These are phyloP conservation scores for Cactoblastis cactorum DNA, from an alignment of 2,888 invertebrate genomes.

Conservation along the genomic window DNA sequence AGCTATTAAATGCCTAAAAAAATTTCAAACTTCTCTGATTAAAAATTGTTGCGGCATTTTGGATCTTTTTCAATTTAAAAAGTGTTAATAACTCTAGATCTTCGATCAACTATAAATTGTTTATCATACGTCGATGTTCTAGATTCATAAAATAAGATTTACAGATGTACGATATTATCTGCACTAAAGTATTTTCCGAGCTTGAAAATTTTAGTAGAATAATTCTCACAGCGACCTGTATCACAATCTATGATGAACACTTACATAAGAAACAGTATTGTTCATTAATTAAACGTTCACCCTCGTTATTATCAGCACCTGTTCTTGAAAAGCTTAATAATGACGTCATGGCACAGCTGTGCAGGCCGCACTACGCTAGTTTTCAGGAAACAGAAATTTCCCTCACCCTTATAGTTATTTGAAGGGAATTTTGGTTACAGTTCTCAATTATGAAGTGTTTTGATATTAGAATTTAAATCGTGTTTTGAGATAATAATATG, in stretches of 20 bases:
- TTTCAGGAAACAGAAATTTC: conserved; percentile 61
- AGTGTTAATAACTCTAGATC: too few relatives aligned
- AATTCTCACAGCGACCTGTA: conserved; percentile 17
- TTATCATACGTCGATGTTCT: too few relatives aligned
- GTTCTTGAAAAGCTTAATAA: conserved; percentile 78
- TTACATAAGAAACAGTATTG: conserved; percentile 42
- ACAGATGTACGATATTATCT: too few relatives aligned
- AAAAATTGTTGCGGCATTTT: too few relatives aligned
- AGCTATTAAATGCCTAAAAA: too few relatives aligned
- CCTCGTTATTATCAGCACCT: conserved; percentile 76
- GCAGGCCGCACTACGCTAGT: conserved; percentile 50
- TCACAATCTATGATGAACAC: conserved; percentile 12
- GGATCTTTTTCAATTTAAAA: too few relatives aligned
- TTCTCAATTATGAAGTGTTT: not conserved
- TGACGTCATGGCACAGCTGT: conserved; percentile 71
- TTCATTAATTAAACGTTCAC: conserved; percentile 75
- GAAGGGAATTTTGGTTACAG: not conserved
- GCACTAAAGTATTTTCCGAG: too few relatives aligned
- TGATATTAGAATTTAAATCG: too few relatives aligned
- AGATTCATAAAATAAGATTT: too few relatives aligned
- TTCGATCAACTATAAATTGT: too few relatives aligned
- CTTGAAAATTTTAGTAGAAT: not conserved
- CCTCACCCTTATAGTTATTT: conserved; percentile 29
- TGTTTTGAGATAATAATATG: too few relatives aligned
- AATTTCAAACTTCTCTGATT: too few relatives aligned